Base-by-base conservation (phyloP, 92 coral and sea anemone species). In the Actinernus sp. region DNA sequence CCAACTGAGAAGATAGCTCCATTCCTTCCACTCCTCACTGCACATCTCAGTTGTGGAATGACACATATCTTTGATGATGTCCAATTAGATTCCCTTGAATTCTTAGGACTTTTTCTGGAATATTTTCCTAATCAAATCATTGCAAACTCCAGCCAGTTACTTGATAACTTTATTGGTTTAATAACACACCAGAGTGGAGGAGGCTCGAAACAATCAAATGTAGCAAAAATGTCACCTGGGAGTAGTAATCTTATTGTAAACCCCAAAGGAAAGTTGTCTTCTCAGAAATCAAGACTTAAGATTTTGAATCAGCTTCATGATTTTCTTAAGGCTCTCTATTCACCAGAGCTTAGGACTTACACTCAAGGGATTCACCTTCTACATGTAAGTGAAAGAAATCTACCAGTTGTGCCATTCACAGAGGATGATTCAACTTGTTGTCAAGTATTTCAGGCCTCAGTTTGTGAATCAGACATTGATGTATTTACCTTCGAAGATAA, bases 21-120 rank as follows among this genome's bases (percentile, higher is more conserved):
- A 49, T 95, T 91, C 45, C 66, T 72, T 11, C 64, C 92, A 8
- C 77, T 84, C 19, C 26, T 95, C 17, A 20, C 63, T 0, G 97
- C 97, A n/a, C 93, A 95, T 47, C 86, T 95, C 29, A 75, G 97
- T 26, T 95, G 92, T 54, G 97, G 97, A 19, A 95, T 95, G 93
- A 92, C 96, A 4, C 99, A 95, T 30, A 89, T 95, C 57, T 55
- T 81, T 66, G 96, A 88, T n/a, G 90, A 86, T n/a, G 60, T 95
- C 27, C 97, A 93, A 40, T 84, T 84, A 26, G 95, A 91, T 38
- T 95, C 99, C 1, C 77, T 95, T 28, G 83, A 67, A 45, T 79
- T 95, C 27, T 78, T 95, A 12, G 88, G 77, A 26, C 78, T 87
- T 20, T 80, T 91, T 51, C 86, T 95, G n/a, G 70, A 82, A 3